phyloP scores from a whole-genome alignment of 2,113 vertebrate species.

The Loxodonta africana region DNA sequence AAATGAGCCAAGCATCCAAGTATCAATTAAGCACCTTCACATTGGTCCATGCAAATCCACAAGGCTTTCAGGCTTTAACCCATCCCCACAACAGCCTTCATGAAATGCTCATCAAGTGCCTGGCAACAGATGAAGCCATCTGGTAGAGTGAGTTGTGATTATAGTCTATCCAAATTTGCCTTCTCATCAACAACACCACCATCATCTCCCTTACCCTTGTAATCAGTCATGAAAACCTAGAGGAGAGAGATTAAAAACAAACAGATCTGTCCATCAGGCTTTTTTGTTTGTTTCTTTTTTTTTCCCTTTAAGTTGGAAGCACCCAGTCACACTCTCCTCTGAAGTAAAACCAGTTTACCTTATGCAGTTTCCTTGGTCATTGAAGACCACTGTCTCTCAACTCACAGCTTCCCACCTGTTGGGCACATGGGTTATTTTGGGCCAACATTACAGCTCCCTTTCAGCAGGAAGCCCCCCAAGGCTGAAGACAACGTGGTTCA shows the following conservation, averaged over 20 bases:
- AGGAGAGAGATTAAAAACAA: conserved; percentile 22
- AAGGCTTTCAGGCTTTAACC: conserved; percentile 45
- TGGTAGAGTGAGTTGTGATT: conserved; percentile 63
- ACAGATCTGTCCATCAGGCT: neutral
- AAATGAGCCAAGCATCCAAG: conserved; percentile 46
- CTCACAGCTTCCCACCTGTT: neutral
- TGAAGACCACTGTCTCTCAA: neutral
- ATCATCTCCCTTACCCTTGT: neutral
- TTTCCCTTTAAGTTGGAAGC: neutral
- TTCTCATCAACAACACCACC: conserved; percentile 32
- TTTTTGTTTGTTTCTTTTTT: neutral
- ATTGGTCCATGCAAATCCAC: conserved; percentile 47
- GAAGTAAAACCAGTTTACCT: neutral
- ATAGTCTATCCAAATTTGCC: conserved; percentile 29
- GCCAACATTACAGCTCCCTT: neutral
- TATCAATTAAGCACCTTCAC: conserved; percentile 42
- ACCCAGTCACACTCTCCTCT: neutral
- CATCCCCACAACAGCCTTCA: neutral
- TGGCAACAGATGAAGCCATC: conserved; percentile 72
- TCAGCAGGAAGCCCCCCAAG: neutral
- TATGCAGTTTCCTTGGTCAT: neutral
- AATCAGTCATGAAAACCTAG: conserved; percentile 14
- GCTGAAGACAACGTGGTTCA: neutral
- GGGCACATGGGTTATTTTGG: neutral
- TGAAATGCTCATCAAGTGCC: conserved; percentile 71